These are phyloP conservation scores for Hydroisotoma schaefferi DNA, from an alignment of 2,888 invertebrate genomes.

Conservation along the genomic window DNA sequence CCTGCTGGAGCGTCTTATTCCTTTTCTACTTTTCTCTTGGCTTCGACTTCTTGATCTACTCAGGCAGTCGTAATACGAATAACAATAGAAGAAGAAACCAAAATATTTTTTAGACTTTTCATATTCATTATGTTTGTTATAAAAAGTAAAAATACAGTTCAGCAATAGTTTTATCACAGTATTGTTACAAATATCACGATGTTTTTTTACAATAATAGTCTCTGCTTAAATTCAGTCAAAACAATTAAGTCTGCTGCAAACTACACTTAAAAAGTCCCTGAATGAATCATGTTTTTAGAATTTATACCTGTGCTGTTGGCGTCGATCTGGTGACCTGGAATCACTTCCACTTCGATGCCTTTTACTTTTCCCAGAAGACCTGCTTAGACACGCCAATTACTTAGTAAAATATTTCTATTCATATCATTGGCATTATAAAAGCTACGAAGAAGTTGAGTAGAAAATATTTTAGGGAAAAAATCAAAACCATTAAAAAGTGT, in stretches of 20 bases:
- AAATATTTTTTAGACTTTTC: not conserved
- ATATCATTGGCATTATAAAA: no score
- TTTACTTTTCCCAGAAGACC: slow-evolving; percentile 31
- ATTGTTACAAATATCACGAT: not conserved
- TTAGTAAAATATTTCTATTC: not conserved
- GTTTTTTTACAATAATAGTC: not conserved
- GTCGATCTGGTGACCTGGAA: slow-evolving; percentile 25
- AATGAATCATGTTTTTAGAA: not conserved
- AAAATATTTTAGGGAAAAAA: no score
- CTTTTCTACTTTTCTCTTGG: slow-evolving; percentile 21
- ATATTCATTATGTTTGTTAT: not conserved
- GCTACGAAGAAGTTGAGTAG: no score
- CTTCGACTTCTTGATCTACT: slow-evolving; percentile 33
- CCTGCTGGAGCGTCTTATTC: slow-evolving; percentile 12
- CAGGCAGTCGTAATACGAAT: not conserved
- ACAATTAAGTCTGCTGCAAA: no score
- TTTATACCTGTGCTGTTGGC: slow-evolving; percentile 25
- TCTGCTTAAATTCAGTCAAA: not conserved
- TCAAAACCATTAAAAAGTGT: no score
- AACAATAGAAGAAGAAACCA: not conserved
- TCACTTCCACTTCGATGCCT: slow-evolving; percentile 27
- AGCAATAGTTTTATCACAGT: not conserved
- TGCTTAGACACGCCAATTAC: slow-evolving; percentile 17
- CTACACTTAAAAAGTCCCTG: no score
- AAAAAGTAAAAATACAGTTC: not conserved